Conservation (phyloP, 2,113 vertebrate genomes). For the Hystrix cristata region DNA sequence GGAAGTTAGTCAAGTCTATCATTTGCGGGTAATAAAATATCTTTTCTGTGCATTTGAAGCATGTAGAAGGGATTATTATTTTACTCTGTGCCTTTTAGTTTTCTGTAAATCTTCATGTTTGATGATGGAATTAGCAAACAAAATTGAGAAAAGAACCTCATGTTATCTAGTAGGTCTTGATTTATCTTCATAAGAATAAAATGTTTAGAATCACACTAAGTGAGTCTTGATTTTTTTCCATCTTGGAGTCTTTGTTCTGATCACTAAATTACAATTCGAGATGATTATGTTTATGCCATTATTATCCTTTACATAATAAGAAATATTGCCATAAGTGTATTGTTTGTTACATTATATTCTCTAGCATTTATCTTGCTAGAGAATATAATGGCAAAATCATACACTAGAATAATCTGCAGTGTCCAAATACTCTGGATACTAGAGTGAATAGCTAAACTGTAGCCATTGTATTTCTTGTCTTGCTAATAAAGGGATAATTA, state of each 20-base stretch:
- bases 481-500: background rate
- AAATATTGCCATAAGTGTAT: background rate
- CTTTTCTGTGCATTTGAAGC: constrained; percentile 26
- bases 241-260: constrained; percentile 59
- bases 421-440: background rate
- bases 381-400: background rate
- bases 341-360: constrained; percentile 31
- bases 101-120: background rate
- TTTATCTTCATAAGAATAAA: constrained; percentile 1
- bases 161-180: background rate
- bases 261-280: constrained; percentile 10
- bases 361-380: background rate
- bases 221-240: constrained; percentile 41
- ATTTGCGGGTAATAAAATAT: background rate
- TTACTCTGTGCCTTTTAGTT: background rate
- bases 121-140: background rate
- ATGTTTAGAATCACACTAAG: background rate
- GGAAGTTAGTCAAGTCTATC: background rate
- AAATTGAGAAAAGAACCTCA: background rate
- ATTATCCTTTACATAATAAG: constrained; percentile 18
- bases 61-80: constrained; percentile 41
- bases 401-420: background rate
- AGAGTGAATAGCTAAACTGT: background rate
- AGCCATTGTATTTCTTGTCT: constrained; percentile 14
- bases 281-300: constrained; percentile 39